Evolutionary conservation across 2,888 invertebrate species (phyloP).

Genomic region (Cryptocheilus praepositus): DNA sequence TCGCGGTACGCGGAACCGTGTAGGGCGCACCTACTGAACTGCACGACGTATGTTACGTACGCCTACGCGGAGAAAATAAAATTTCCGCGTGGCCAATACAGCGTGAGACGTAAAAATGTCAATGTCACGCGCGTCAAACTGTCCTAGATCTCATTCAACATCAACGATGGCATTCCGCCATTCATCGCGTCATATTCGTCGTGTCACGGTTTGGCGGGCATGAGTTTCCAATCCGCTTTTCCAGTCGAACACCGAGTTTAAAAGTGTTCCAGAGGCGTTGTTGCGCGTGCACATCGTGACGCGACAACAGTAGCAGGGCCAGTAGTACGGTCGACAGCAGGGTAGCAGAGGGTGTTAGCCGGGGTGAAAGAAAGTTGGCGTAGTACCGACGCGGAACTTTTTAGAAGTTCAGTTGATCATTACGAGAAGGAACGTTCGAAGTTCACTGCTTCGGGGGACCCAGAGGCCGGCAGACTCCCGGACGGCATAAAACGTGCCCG

Average conservation of each 20-base stretch:
- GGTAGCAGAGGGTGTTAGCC: too few species aligned
- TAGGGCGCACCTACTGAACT: too few species aligned
- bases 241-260: conserved; percentile 44
- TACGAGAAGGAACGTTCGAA: conserved; percentile 50
- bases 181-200: too few species aligned
- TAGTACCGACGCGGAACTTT: conserved; percentile 41
- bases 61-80: too few species aligned
- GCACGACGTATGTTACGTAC: too few species aligned
- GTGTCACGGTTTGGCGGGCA: not conserved
- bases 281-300: conserved; percentile 24
- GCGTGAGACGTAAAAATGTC: too few species aligned
- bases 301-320: conserved; percentile 27
- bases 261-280: conserved; percentile 39
- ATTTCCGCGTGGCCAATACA: too few species aligned
- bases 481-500: conserved; percentile 40
- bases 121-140: too few species aligned
- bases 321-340: too few species aligned
- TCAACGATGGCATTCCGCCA: too few species aligned
- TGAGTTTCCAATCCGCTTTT: conserved; percentile 45
- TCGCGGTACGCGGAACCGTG: too few species aligned
- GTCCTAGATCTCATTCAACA: too few species aligned
- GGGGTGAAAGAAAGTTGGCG: not conserved
- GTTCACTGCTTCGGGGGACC: conserved; percentile 28
- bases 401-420: conserved; percentile 62
- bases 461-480: conserved; percentile 5